Percentiles rank a stretch among this genome's conserved stretches.
Conservation (phyloP, 2,113 vertebrate species). For the Chlorodrepanis virens region DNA sequence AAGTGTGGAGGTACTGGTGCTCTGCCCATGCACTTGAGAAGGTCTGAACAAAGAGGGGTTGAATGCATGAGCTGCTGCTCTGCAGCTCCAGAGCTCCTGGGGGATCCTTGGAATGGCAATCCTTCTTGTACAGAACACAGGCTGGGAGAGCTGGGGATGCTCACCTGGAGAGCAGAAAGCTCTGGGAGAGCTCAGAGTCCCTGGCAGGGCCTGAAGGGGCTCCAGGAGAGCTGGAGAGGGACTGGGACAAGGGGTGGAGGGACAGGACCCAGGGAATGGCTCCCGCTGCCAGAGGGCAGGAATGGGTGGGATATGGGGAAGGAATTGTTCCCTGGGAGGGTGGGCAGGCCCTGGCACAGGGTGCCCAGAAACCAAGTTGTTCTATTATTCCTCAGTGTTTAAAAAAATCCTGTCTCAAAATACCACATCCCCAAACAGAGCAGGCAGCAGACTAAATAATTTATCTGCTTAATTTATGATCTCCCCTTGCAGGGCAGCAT, state of each 20-base stretch:
- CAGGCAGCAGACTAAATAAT: not conserved
- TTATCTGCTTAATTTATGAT: not conserved
- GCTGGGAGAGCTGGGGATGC: not conserved
- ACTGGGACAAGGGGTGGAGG: not conserved
- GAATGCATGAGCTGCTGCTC: not conserved
- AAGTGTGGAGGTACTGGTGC: not conserved
- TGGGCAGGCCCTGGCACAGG: not conserved
- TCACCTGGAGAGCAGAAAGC: not conserved
- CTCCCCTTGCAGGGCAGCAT: not conserved
- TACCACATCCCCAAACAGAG: not conserved
- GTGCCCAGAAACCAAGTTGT: not conserved
- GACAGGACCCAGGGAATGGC: not conserved
- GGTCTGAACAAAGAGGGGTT: not conserved
- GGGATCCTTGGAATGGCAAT: not conserved
- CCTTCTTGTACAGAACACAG: not conserved
- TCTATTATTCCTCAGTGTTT: not conserved
- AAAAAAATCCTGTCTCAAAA: not conserved
- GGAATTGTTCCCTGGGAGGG: accelerated
- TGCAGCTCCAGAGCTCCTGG: not conserved
- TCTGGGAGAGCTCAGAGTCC: not conserved
- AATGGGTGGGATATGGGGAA: accelerated
- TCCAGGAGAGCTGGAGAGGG: not conserved
- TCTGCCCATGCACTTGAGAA: not conserved
- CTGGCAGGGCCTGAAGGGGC: not conserved
- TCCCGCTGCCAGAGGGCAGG: not conserved